Conservation (phyloP, 2,888 invertebrate species). For the Phyllotreta cruciferae region DNA sequence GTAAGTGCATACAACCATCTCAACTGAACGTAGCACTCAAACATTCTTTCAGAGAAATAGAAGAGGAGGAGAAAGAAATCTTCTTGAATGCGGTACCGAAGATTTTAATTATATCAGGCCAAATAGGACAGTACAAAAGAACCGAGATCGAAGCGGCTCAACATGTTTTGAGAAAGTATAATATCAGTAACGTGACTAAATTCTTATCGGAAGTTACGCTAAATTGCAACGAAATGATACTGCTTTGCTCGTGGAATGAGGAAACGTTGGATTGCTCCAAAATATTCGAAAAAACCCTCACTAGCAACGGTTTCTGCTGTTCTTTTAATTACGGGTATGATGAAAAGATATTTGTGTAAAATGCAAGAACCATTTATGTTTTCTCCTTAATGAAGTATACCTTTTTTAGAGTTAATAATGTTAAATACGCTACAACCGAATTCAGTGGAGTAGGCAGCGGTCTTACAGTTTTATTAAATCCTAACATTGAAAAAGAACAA, state of each 20-base stretch:
- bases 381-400: too few relatives aligned
- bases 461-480: constrained; percentile 49
- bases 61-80: constrained; percentile 38
- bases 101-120: constrained; percentile 46
- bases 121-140: constrained; percentile 38
- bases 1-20: constrained; percentile 37
- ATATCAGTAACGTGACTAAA: constrained; percentile 39
- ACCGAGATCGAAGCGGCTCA: constrained; percentile 46
- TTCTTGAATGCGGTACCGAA: constrained; percentile 46
- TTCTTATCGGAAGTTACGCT: constrained; percentile 47
- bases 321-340: constrained; percentile 54
- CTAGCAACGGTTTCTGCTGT: constrained; percentile 55
- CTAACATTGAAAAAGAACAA: constrained; percentile 42
- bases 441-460: constrained; percentile 51
- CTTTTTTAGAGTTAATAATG: constrained; percentile 9
- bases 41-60: constrained; percentile 44
- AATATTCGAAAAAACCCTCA: constrained; percentile 50
- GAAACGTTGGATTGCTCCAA: constrained; percentile 46
- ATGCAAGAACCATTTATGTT: too few relatives aligned
- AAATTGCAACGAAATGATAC: constrained; percentile 53
- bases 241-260: constrained; percentile 54
- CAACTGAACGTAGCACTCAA: background rate
- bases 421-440: constrained; percentile 34
- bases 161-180: constrained; percentile 47
- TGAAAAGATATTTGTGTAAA: too few relatives aligned